Evolutionary conservation across 2,888 invertebrate genomes (phyloP), one percentile per base, ranked within the genome.

Genomic region (Ephialtes manifestator): DNA sequence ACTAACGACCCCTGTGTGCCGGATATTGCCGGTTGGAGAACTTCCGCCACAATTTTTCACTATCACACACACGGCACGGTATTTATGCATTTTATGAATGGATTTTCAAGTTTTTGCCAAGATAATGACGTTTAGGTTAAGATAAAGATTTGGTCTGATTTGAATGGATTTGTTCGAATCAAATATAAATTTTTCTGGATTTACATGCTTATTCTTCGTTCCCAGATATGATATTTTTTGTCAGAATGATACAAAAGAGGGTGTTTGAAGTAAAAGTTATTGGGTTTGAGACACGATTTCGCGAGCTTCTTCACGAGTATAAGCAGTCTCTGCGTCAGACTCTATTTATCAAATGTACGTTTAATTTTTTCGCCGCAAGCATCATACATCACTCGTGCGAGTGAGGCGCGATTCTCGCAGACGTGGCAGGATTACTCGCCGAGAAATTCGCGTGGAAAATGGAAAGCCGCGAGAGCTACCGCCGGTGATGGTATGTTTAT

Each of bases 281-380:
- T 58, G 60, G 74, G 46, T 53, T 76, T 24, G 60, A 77, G 67
- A 15, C 53, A 65, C 74, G 55, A 13, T 58, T 51, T 58, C 70
- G 51, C 68, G 48, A 65, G 63, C 60, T 74, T 71, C 60, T 31
- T 58, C 65, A 76, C 79, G 60, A 81, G 76, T 81, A 68, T 68
- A 75, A 82, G 77, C 51, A 39, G 13, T 87, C 87, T 81, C 86
- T 86, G 87, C 85, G 78, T 75, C 89, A 88, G 89, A 90, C 90
- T 92, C 93, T 92, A 93, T 93, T 93, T 92, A 93, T 93, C 93
- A 93, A 92, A 90, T 89, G 90, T 91, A 90, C 92, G 91, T 93
- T 93, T 93, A 93, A 93, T 93, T 93, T 92, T 93, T 93, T 92
- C 90, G 89, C 88, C 89, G 89, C 89, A 88, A 89, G 89, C 88